Evolutionary conservation across 2,888 invertebrate species (phyloP).

Genomic region (Galerucella pusilla): DNA sequence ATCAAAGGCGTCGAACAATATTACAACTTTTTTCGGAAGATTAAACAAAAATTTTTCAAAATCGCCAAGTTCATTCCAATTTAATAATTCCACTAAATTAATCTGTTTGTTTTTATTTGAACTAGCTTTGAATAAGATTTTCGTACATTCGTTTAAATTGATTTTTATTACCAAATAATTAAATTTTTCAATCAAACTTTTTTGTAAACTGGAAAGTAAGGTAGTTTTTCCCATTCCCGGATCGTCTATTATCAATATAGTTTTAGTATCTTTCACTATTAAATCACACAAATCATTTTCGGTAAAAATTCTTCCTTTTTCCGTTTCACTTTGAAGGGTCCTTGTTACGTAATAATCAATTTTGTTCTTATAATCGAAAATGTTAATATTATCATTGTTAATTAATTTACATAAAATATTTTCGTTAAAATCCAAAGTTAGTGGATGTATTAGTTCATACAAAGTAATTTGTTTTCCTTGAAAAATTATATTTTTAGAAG

Average conservation of each 20-base stretch:
- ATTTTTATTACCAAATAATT: constrained; percentile 16
- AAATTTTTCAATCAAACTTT: neutral
- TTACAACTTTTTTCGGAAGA: neutral
- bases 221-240: constrained; percentile 27
- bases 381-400: neutral
- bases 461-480: neutral
- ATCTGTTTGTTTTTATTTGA: neutral
- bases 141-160: constrained; percentile 9
- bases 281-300: neutral
- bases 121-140: neutral
- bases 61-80: neutral
- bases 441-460: neutral
- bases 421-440: neutral
- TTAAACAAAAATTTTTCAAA: constrained; percentile 8
- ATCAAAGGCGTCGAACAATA: constrained; percentile 27
- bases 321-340: neutral
- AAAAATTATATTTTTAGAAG: neutral
- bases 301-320: too few relatives aligned
- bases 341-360: neutral
- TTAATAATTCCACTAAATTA: neutral
- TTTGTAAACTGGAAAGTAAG: constrained; percentile 5
- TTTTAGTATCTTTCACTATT: neutral
- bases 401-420: neutral
- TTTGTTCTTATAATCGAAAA: neutral
- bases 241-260: constrained; percentile 14